Percentiles rank a stretch among this genome's conserved stretches.
phyloP scores from a whole-genome alignment of 2,888 invertebrate genomes.

The Chelonus formosanus region DNA sequence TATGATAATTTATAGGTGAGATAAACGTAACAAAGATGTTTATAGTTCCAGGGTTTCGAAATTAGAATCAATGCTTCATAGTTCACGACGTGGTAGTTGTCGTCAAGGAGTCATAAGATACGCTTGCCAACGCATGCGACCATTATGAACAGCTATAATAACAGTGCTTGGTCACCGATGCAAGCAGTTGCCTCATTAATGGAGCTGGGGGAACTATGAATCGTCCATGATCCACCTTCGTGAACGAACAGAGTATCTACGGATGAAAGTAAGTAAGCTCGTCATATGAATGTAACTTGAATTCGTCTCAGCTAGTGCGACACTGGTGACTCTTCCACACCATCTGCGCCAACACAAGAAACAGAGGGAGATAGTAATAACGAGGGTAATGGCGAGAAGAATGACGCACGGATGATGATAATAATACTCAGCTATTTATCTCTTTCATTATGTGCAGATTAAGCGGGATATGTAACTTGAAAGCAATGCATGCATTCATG shows the following conservation, averaged over 20 bases:
- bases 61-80: constrained; percentile 58
- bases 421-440: constrained; percentile 45
- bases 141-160: constrained; percentile 62
- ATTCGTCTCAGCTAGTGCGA: constrained; percentile 18
- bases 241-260: constrained; percentile 17
- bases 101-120: constrained; percentile 35
- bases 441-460: constrained; percentile 45
- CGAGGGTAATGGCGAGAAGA: constrained; percentile 31
- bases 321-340: constrained; percentile 4
- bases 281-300: constrained; percentile 25
- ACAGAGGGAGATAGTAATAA: constrained; percentile 23
- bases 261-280: too few relatives aligned
- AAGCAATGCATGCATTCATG: constrained; percentile 12
- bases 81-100: constrained; percentile 41
- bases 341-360: constrained; percentile 10
- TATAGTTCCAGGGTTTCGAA: constrained; percentile 44
- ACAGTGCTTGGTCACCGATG: constrained; percentile 44
- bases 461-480: constrained; percentile 38
- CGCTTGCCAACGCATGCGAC: constrained; percentile 48
- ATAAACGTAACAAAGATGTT: not conserved
- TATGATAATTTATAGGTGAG: not conserved
- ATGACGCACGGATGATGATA: constrained; percentile 44
- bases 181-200: constrained; percentile 57
- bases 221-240: constrained; percentile 47
- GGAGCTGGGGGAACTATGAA: constrained; percentile 60